Evolutionary conservation across 2,797 vertebrate species (phyloP).

Genomic region (Chaetodon trifasciatus): DNA sequence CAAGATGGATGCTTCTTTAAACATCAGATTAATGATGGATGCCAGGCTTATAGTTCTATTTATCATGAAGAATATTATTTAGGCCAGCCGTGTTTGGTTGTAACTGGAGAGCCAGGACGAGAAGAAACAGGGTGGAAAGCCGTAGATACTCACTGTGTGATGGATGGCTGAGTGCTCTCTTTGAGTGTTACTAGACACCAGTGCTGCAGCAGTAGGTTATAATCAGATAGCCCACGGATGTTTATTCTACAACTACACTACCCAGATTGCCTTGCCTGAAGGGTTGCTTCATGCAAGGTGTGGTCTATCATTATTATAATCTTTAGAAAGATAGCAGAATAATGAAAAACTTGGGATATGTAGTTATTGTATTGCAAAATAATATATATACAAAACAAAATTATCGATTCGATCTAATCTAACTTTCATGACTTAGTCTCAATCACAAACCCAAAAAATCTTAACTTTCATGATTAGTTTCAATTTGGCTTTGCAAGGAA

Average conservation of each 20-base stretch:
- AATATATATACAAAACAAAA: constrained; percentile 40
- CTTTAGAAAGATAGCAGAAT: constrained; percentile 72
- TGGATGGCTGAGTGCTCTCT: constrained; percentile 93
- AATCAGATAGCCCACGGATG: constrained; percentile 88
- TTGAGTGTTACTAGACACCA: constrained; percentile 93
- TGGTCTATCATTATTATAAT: constrained; percentile 76
- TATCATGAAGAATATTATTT: constrained; percentile 99
- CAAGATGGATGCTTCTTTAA: constrained; percentile 98
- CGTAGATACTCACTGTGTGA: constrained; percentile 88
- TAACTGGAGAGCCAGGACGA: constrained; percentile 96
- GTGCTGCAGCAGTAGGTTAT: constrained; percentile 86
- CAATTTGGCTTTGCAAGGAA: constrained; percentile 59
- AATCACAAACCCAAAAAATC: too few species aligned
- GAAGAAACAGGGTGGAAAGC: constrained; percentile 91
- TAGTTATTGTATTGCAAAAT: constrained; percentile 45
- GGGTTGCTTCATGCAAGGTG: constrained; percentile 78
- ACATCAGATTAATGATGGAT: constrained; percentile 99
- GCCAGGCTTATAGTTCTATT: constrained; percentile 96
- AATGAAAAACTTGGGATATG: background rate
- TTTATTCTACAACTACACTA: constrained; percentile 84
- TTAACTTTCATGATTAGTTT: constrained; percentile 65
- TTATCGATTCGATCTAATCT: constrained; percentile 45
- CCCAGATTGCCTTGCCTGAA: constrained; percentile 82
- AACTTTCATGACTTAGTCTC: too few species aligned
- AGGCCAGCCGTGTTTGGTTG: constrained; percentile 98